Base-by-base conservation (phyloP, 2,113 vertebrate genomes). In the Nanorana parkeri region DNA sequence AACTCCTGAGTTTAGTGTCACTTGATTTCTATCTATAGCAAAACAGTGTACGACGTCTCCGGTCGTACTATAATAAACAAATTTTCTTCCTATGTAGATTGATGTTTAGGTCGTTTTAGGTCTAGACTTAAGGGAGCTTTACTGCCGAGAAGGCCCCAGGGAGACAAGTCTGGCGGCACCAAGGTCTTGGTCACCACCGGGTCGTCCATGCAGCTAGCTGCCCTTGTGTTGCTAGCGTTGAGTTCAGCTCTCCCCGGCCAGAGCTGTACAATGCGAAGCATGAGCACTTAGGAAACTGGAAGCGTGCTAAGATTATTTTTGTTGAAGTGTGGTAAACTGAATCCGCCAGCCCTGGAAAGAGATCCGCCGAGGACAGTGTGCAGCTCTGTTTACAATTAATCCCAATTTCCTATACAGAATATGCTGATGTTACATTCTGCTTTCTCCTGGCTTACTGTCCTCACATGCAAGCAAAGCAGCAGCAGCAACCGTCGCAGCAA, bases 371-470 rank as follows among this genome's bases (percentile, higher is more conserved):
- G 67, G 55, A 78, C 76, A 71, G 36, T 13, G 68, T 61, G 1
- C 23, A 63, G 68, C 32, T 72, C 67, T 71, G 56, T 26, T 52
- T 63, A 61, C 67, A 29, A 52, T 52, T 63, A 71, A 73, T 64
- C 79, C 79, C 58, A 60, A 64, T 73, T 72, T 72, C 68, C 79
- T 64, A 52, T 36, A 60, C 26, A 72, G 72, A 72, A 52, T 52
- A 36, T n/a, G 28, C 60, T 65, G 41, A 21, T 60, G 67, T 32
- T 56, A 68, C 77, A 72, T 11, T 81, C 26, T 28, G n/a, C 78
- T 21, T 6, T 63, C 36, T 41, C 26, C n/a, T 23, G 51, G n/a
- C 55, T 36, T 32, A 36, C 77, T 61, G 29, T 16, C 21, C 5
- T 23, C 15, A 68, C 64, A 56, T n/a, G 28, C 28, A 41, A 54